These are phyloP conservation scores for Tachuris rubrigastra DNA, from an alignment of 2,113 vertebrate genomes.

Conservation along the genomic window DNA sequence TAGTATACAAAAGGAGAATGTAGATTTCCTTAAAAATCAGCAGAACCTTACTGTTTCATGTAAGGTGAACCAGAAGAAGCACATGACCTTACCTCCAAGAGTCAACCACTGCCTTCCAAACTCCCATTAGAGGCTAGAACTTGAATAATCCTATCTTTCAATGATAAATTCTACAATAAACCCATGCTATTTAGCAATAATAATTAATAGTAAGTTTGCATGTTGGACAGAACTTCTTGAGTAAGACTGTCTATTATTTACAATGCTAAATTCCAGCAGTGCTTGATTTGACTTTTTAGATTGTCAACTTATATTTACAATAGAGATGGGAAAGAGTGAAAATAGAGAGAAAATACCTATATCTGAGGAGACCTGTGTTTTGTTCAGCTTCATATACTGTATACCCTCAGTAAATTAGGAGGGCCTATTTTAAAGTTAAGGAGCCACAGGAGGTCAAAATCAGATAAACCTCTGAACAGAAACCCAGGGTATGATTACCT, in stretches of 20 bases:
- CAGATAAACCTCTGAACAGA: background rate
- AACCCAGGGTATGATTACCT: background rate
- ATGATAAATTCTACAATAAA: background rate
- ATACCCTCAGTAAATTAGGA: background rate
- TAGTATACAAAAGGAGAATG: background rate
- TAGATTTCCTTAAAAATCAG: background rate
- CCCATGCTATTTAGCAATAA: background rate
- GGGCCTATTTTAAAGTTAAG: background rate
- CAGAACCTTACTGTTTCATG: background rate
- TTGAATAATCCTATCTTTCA: background rate
- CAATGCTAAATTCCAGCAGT: background rate
- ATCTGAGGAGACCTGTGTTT: background rate
- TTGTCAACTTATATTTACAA: background rate
- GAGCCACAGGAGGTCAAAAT: background rate
- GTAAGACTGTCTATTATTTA: background rate
- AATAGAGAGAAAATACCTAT: background rate
- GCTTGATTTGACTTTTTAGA: background rate
- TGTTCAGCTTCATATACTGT: background rate
- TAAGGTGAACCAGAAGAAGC: background rate
- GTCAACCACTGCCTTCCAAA: background rate
- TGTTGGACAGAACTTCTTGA: background rate
- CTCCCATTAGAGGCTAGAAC: background rate
- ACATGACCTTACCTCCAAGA: background rate
- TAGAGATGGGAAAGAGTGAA: background rate
- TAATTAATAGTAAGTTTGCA: background rate